Base-by-base conservation (phyloP, 2,888 invertebrate genomes). In the Epirrhoe tristata region DNA sequence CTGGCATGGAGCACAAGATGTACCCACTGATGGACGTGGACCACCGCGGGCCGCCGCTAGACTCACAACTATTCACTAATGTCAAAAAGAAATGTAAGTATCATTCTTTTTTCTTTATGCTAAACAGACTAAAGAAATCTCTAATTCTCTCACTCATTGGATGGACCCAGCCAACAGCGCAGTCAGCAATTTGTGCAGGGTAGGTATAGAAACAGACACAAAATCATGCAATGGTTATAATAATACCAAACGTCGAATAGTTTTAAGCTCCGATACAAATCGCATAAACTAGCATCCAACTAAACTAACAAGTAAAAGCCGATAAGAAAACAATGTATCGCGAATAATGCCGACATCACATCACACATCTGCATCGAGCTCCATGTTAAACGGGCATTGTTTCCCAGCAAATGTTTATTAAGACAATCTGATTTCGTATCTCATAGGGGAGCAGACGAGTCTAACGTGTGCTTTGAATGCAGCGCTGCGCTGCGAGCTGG, bases 21-120 rank as follows among this genome's bases (percentile, higher is more conserved):
- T 95, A 95, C 83, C 96, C 96, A 5, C 93, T 97, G 66, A 95
- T 97, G 94, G 96, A 97, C 82, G 95, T 96, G 89, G 96, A 96
- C 77, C 96, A 96, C 74, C 94, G 96, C 79, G 95, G 94, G 73
- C 94, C 95, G 79, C 94, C 95, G 54, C 93, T 95, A 71, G 96
- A 96, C 78, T 87, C 94, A 14, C 95, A 94, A 69, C 94, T 95
- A 72, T 95, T 95, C 81, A 95, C 95, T 75, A 96, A 94, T 80
- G 95, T 96, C 77, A 97, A 97, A 94, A 96, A 96, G 94, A 97
- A 97, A 95, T 96, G 97, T 97, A 94, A 96, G 96, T 61, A 17
- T 5, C 5, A 10, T 10, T 1, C 24, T 10, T 31, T 24, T 2
- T 4, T 24, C 24, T 10, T 10, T 24, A 4, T 7, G 10, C 1